A percentile compares a stretch with the other conserved stretches of the same genome.
Evolutionary conservation across 2,888 invertebrate species (phyloP).

Genomic region (Meandrusa payeni): DNA sequence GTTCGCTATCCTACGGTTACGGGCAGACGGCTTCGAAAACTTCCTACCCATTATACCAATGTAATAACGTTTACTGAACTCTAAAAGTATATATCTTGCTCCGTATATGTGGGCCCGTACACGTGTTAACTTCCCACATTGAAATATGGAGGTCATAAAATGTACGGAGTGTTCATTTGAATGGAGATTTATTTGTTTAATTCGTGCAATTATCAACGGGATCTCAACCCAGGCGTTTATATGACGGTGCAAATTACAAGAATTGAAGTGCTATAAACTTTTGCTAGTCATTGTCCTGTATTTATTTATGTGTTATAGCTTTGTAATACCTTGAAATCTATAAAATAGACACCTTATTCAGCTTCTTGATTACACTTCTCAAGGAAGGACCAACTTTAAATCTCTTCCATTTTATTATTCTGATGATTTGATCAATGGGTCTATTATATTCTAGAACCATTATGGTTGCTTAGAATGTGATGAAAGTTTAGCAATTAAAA

Average conservation of each 20-base stretch:
- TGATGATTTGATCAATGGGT: no score
- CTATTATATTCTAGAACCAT: no score
- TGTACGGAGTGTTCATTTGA: constrained; percentile 20
- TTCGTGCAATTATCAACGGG: constrained; percentile 12
- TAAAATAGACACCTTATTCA: no score
- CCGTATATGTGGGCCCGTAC: neutral
- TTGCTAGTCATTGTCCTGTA: no score
- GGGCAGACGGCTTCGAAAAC: constrained; percentile 14
- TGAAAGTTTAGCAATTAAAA: no score
- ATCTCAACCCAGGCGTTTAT: constrained; percentile 7
- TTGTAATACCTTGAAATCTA: no score
- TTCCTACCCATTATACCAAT: neutral
- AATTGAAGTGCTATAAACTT: no score
- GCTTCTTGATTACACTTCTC: no score
- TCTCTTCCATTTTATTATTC: no score
- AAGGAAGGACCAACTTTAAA: no score
- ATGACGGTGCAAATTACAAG: constrained; percentile 1
- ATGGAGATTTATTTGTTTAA: constrained; percentile 17
- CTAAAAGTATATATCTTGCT: neutral
- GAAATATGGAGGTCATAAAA: constrained; percentile 12
- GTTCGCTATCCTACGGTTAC: constrained; percentile 38
- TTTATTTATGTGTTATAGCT: no score
- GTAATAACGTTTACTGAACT: neutral
- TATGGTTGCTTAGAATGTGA: no score
- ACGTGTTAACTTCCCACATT: constrained; percentile 1